Evolutionary conservation across 2,797 vertebrate genomes (phyloP), one percentile per base, ranked within the genome.

Genomic region (Oreonectes daqikongensis): DNA sequence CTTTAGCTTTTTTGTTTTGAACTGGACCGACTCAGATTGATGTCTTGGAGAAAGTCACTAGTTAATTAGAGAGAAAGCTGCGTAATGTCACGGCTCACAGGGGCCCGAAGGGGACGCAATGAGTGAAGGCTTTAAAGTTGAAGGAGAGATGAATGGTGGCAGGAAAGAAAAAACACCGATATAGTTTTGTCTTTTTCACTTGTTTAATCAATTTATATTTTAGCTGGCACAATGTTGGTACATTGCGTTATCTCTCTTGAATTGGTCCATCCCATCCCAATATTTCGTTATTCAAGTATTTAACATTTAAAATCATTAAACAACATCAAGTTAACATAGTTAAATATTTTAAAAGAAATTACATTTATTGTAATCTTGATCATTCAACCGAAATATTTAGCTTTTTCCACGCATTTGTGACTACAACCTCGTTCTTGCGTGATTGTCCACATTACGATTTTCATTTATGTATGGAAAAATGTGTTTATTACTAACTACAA

Each of bases 31-130:
- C 85, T 85, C 79, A 77, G 79, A 86, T 83, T 83, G 79, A 87
- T 84, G 80, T 78, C 76, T 68, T 81, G 71, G 75, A 63, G 67
- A 72, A 84, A 85, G 80, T 72, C 46, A 66, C 81, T 64, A 44
- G 82, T 84, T 87, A 84, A 87, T 86, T 87, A 86, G 84, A 80
- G 60, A 70, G 75, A 82, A 76, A 84, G 81, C 80, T 81, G 85
- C 82, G 72, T 75, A 72, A 83, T 84, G 77, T 84, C 78, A 84
- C 26, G 60, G 69, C 61, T 79, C 55, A 69, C 42, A 22, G 64
- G 14, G 65, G 64, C 70, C 75, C 67, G 60, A 76, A n/a, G 24
- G 74, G 78, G 75, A 66, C 2, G 24, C 40, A 69, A 72, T 44
- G 75, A 74, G 48, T 63, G 38, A 74, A 60, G 66, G 65, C 32